Percentiles rank a stretch among this genome's conserved stretches.
These are phyloP conservation scores for Mirza zaza DNA, from an alignment of 2,113 vertebrate species.

Conservation along the genomic window DNA sequence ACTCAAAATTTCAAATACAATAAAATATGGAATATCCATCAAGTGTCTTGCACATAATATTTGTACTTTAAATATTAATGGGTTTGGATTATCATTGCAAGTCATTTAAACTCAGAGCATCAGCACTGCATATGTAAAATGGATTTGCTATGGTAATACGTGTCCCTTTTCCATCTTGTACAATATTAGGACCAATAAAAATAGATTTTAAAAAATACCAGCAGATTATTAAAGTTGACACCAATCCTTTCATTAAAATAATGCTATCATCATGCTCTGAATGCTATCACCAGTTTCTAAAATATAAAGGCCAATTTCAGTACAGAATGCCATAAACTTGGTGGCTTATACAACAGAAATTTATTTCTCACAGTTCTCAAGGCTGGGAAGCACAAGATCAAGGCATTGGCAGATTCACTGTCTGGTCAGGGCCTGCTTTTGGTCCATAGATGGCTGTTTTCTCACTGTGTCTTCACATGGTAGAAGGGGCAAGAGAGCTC, in stretches of 20 bases:
- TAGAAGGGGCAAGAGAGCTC: neutral
- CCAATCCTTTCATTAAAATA: neutral
- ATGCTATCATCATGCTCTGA: neutral
- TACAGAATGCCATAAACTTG: neutral
- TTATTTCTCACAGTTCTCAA: neutral
- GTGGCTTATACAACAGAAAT: neutral
- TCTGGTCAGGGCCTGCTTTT: neutral
- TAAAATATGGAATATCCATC: neutral
- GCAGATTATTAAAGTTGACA: neutral
- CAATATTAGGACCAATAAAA: neutral
- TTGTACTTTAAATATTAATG: neutral
- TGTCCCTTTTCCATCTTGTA: neutral
- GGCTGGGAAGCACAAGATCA: neutral
- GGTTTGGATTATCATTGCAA: neutral
- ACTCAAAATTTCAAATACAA: constrained; percentile 26
- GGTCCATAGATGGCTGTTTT: neutral
- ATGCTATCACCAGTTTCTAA: neutral
- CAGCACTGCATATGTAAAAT: neutral
- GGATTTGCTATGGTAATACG: neutral
- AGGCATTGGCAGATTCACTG: neutral
- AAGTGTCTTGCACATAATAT: neutral
- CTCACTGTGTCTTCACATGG: neutral
- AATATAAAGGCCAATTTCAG: neutral
- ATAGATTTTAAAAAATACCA: neutral
- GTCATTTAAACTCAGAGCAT: neutral